Percentiles rank a stretch among this genome's conserved stretches.
phyloP scores from a whole-genome alignment of 2,113 vertebrate species.

The Scomber japonicus region DNA sequence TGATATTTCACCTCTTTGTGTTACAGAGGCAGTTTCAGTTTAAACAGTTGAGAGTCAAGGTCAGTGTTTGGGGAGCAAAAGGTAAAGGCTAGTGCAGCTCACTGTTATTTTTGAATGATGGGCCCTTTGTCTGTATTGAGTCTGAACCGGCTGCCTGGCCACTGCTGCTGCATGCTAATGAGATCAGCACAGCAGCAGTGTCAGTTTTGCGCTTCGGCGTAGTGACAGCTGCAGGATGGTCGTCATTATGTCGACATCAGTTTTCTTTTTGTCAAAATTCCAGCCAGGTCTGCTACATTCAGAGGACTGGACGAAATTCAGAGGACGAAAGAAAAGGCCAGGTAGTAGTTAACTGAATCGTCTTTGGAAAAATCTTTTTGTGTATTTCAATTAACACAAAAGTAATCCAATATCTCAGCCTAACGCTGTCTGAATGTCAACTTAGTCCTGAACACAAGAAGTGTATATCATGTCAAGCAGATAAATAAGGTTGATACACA shows the following conservation, averaged over 20 bases:
- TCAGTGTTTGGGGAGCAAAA: conserved; percentile 52
- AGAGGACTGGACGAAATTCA: not conserved
- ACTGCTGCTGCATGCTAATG: conserved; percentile 70
- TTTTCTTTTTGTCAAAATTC: conserved; percentile 16
- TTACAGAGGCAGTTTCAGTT: conserved; percentile 27
- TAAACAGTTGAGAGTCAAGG: conserved; percentile 62
- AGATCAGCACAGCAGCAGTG: conserved; percentile 65
- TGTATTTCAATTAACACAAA: not conserved
- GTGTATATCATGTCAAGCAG: not conserved
- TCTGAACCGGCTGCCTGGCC: conserved; percentile 41
- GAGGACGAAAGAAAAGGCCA: conserved; percentile 1
- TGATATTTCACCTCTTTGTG: conserved; percentile 7
- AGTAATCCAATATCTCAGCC: not conserved
- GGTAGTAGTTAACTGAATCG: not conserved
- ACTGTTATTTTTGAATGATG: conserved; percentile 55
- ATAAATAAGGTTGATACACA: not conserved
- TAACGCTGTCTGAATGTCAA: not conserved
- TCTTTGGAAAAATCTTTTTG: conserved; percentile 8
- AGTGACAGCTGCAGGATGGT: conserved; percentile 65
- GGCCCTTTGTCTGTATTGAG: conserved; percentile 44
- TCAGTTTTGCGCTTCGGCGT: conserved; percentile 48
- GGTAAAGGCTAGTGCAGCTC: conserved; percentile 21
- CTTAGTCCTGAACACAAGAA: not conserved
- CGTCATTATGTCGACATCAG: conserved; percentile 27
- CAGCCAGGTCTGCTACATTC: conserved; percentile 6